Percentiles rank a stretch among this genome's conserved stretches.
Evolutionary conservation across 2,113 vertebrate species (phyloP).

Genomic region (Leiothrix lutea): DNA sequence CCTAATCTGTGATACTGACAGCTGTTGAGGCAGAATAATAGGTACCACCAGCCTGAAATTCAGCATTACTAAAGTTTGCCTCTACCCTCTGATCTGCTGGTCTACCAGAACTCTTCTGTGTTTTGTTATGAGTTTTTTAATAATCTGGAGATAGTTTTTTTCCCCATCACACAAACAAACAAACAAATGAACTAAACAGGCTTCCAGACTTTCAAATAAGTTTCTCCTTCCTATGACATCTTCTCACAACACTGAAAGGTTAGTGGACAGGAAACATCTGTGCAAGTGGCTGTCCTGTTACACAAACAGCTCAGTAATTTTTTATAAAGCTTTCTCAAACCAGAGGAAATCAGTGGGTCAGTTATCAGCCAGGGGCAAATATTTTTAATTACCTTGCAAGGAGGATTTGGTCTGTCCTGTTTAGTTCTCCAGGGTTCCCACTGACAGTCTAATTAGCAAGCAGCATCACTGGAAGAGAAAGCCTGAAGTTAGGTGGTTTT

Average conservation of each 20-base stretch:
- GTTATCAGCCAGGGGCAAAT: slow-evolving; percentile 41
- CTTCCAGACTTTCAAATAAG: neutral
- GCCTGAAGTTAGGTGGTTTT: neutral
- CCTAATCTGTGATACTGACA: neutral
- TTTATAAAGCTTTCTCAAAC: slow-evolving; percentile 1
- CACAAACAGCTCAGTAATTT: neutral
- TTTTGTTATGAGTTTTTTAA: rapidly evolving
- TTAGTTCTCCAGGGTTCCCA: neutral
- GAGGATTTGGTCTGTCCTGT: neutral
- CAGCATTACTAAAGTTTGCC: neutral
- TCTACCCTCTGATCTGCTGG: neutral
- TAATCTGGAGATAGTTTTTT: neutral
- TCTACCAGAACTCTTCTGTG: neutral
- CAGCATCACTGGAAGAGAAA: neutral
- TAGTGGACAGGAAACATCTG: neutral
- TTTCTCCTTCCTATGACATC: neutral
- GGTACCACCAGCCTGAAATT: neutral
- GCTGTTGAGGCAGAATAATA: neutral
- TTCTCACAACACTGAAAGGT: neutral
- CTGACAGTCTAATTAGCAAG: slow-evolving; percentile 33
- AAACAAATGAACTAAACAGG: neutral
- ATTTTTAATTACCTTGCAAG: slow-evolving; percentile 46
- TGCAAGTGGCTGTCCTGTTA: neutral
- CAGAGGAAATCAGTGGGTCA: neutral
- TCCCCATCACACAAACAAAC: neutral